A percentile compares a stretch with the other conserved stretches of the same genome.
Evolutionary conservation across 1,140 invertebrate genomes (phyloP).

Genomic region (Drosophila erecta): DNA sequence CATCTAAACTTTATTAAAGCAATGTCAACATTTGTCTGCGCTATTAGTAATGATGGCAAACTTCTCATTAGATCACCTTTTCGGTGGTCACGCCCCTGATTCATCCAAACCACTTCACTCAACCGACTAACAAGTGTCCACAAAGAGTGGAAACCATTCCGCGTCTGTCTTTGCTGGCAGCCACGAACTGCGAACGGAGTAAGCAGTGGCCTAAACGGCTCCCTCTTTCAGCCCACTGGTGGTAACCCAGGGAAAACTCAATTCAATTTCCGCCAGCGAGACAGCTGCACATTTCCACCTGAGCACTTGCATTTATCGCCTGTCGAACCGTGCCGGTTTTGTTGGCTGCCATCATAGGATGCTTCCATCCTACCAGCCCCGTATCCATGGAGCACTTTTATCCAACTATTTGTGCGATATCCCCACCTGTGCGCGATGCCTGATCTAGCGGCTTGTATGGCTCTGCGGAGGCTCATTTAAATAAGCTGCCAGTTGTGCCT

Average conservation of each 20-base stretch:
- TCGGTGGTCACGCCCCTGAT: conserved; percentile 12
- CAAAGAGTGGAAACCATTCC: conserved; percentile 33
- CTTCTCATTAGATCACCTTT: conserved; percentile 24
- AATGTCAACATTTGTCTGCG: conserved; percentile 4
- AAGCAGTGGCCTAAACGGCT: conserved; percentile 12
- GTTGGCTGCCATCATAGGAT: conserved; percentile 11
- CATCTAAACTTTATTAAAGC: too few species aligned
- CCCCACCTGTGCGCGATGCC: conserved; percentile 13
- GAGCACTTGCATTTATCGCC: conserved; percentile 69
- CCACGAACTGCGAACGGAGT: conserved; percentile 2
- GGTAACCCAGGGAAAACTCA: conserved; percentile 35
- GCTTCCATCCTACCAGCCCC: neutral
- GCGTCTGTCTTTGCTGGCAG: conserved; percentile 18
- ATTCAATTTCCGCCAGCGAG: conserved; percentile 65
- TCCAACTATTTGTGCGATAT: conserved; percentile 18
- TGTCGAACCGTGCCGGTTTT: conserved; percentile 53
- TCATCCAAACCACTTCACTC: conserved; percentile 15
- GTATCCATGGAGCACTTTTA: conserved; percentile 24
- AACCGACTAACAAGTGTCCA: conserved; percentile 39
- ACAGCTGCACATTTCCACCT: conserved; percentile 65
- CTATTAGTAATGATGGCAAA: conserved; percentile 4
- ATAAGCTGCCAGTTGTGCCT: conserved; percentile 53
- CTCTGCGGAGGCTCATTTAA: conserved; percentile 53
- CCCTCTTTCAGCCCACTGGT: conserved; percentile 11
- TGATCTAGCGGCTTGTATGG: conserved; percentile 18